These are phyloP conservation scores for Drosophila triauraria DNA, from an alignment of 1,140 invertebrate species.

Conservation along the genomic window DNA sequence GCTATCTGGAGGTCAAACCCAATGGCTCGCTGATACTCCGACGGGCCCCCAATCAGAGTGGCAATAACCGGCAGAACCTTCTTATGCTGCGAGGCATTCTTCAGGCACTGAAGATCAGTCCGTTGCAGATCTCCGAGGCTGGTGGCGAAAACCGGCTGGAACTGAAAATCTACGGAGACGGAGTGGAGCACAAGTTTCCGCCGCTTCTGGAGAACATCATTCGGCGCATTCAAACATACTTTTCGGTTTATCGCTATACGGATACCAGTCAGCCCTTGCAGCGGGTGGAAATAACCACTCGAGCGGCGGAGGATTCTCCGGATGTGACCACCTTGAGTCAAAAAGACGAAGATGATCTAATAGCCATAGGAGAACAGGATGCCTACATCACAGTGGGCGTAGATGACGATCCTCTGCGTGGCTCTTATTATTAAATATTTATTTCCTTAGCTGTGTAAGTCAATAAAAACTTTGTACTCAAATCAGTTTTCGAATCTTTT, in stretches of 20 bases:
- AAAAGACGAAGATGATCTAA: slow-evolving; percentile 15
- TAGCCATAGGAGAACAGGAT: slow-evolving; percentile 40
- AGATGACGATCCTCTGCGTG: slow-evolving; percentile 24
- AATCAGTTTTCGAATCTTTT: background rate
- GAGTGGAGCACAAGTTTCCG: slow-evolving; percentile 87
- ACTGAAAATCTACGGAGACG: slow-evolving; percentile 77
- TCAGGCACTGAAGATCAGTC: slow-evolving; percentile 51
- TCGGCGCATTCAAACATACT: slow-evolving; percentile 87
- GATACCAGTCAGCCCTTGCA: slow-evolving; percentile 85
- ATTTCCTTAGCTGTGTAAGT: slow-evolving; percentile 28
- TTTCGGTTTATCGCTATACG: slow-evolving; percentile 86
- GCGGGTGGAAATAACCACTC: slow-evolving; percentile 38
- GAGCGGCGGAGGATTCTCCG: background rate
- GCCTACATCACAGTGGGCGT: slow-evolving; percentile 58
- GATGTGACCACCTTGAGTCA: slow-evolving; percentile 13
- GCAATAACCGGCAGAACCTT: slow-evolving; percentile 55
- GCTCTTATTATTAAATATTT: slow-evolving; percentile 35
- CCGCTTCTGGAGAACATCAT: slow-evolving; percentile 88
- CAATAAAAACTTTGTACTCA: slow-evolving; percentile 30
- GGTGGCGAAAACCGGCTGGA: slow-evolving; percentile 33
- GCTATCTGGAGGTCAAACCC: slow-evolving; percentile 69
- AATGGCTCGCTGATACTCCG: slow-evolving; percentile 68
- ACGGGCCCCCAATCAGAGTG: slow-evolving; percentile 32
- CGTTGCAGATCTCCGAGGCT: background rate
- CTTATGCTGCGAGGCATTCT: slow-evolving; percentile 57